Conservation (phyloP, 2,888 invertebrate species). For the Pasiphila rectangulata region DNA sequence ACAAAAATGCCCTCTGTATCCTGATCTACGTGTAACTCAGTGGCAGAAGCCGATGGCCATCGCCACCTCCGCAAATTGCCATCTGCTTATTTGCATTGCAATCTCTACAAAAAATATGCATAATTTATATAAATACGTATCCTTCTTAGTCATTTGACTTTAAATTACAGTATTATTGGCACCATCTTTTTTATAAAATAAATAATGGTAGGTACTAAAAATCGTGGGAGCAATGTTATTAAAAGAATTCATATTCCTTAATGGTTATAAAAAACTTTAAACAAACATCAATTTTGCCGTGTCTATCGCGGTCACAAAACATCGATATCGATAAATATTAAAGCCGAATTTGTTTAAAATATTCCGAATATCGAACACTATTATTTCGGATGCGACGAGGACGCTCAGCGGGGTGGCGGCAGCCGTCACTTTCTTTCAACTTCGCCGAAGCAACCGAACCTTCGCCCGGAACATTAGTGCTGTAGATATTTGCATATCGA, state of each 20-base stretch:
- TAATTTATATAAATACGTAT: constrained; percentile 15
- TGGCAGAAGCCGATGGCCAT: constrained; percentile 30
- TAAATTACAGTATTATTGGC: constrained; percentile 4
- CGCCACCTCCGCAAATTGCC: constrained; percentile 28
- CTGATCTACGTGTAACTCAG: constrained; percentile 28
- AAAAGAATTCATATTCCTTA: too few relatives aligned
- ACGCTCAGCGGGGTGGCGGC: constrained; percentile 62
- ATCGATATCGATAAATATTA: constrained; percentile 31
- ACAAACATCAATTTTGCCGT: constrained; percentile 18
- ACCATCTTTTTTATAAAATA: not conserved
- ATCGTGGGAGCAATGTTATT: constrained; percentile 2
- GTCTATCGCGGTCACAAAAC: constrained; percentile 13
- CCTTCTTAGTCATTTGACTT: constrained; percentile 3
- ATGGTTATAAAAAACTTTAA: constrained; percentile 8
- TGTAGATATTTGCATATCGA: constrained; percentile 44
- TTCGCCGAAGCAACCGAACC: constrained; percentile 51
- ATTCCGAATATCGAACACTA: constrained; percentile 44
- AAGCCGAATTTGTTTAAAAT: constrained; percentile 43
- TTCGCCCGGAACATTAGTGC: constrained; percentile 36
- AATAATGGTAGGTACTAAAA: not conserved
- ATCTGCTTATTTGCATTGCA: constrained; percentile 22
- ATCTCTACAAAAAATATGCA: constrained; percentile 11
- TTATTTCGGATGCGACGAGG: constrained; percentile 55
- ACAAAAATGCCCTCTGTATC: constrained; percentile 11
- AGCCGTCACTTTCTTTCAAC: constrained; percentile 66